These are phyloP conservation scores for Nilaparvata lugens DNA, from an alignment of 1,140 invertebrate species.

Conservation along the genomic window DNA sequence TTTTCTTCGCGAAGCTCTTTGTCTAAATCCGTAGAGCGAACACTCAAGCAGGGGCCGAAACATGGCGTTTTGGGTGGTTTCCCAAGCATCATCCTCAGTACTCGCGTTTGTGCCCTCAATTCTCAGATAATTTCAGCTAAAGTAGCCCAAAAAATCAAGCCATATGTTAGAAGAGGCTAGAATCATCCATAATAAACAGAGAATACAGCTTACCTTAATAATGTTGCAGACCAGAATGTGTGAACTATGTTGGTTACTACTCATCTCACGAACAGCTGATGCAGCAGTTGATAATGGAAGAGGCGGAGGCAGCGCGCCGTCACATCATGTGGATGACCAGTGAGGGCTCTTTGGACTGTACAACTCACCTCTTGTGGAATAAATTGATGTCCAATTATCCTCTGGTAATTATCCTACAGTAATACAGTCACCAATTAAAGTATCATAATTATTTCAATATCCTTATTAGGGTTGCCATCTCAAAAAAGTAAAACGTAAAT, in stretches of 20 bases:
- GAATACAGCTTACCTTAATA: not conserved
- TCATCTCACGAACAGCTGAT: conserved; percentile 64
- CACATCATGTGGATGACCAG: conserved; percentile 55
- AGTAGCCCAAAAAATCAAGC: not conserved
- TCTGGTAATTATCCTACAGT: too few species aligned
- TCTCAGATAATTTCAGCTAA: not conserved
- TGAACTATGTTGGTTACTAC: conserved; percentile 67
- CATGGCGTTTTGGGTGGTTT: too few species aligned
- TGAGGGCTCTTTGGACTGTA: conserved; percentile 56
- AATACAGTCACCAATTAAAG: too few species aligned
- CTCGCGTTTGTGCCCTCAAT: too few species aligned
- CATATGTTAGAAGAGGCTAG: conserved; percentile 2
- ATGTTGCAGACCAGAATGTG: conserved; percentile 45
- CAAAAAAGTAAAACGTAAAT: too few species aligned
- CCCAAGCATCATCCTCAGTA: too few species aligned
- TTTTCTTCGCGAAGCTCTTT: too few species aligned
- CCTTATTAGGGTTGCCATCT: too few species aligned
- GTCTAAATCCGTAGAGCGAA: too few species aligned
- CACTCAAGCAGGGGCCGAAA: too few species aligned
- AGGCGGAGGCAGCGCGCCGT: conserved; percentile 46
- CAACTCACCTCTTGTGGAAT: conserved; percentile 63
- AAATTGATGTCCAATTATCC: conserved; percentile 41
- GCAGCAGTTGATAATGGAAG: conserved; percentile 54
- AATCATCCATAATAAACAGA: not conserved
- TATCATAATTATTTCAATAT: too few species aligned